Percentiles rank a stretch among this genome's conserved stretches.
Conservation (phyloP, 2,888 invertebrate genomes). For the Cremastinae sp. region DNA sequence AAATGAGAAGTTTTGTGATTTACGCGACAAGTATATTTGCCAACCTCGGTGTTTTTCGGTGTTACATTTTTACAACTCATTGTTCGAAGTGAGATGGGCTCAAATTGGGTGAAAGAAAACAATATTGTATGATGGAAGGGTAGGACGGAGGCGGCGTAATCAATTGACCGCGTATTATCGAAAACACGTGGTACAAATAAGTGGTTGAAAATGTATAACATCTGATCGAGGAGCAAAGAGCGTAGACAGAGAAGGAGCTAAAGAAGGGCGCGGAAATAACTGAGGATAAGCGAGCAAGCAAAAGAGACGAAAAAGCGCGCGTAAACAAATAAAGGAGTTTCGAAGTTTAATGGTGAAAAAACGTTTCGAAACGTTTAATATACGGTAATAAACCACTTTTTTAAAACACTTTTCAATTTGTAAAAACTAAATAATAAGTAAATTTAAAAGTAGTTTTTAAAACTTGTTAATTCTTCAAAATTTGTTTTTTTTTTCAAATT, state of each 20-base stretch:
- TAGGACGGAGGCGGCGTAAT: constrained; percentile 15
- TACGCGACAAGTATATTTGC: constrained; percentile 10
- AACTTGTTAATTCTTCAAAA: too few relatives aligned
- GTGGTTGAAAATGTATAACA: constrained; percentile 48
- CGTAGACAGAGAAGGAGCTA: constrained; percentile 21
- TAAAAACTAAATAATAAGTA: too few relatives aligned
- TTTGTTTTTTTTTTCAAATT: too few relatives aligned
- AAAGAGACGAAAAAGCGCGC: constrained; percentile 25
- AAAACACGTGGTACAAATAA: constrained; percentile 55
- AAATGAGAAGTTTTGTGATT: constrained; percentile 3
- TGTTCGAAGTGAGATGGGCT: constrained; percentile 31
- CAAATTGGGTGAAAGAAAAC: constrained; percentile 12
- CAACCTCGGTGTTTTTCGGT: constrained; percentile 31
- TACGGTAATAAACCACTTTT: constrained; percentile 40
- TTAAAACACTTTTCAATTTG: too few relatives aligned
- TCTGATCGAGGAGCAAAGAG: constrained; percentile 38
- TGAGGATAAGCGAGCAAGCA: constrained; percentile 15
- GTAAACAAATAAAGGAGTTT: constrained; percentile 14
- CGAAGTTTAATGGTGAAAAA: constrained; percentile 14
- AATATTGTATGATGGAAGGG: constrained; percentile 34
- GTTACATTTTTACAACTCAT: constrained; percentile 37
- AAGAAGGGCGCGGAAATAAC: constrained; percentile 38
- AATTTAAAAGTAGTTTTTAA: too few relatives aligned
- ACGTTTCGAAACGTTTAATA: constrained; percentile 25
- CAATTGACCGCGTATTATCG: constrained; percentile 25